These are phyloP conservation scores for Pleuronectes platessa DNA, from an alignment of 2,113 vertebrate species.

Conservation along the genomic window DNA sequence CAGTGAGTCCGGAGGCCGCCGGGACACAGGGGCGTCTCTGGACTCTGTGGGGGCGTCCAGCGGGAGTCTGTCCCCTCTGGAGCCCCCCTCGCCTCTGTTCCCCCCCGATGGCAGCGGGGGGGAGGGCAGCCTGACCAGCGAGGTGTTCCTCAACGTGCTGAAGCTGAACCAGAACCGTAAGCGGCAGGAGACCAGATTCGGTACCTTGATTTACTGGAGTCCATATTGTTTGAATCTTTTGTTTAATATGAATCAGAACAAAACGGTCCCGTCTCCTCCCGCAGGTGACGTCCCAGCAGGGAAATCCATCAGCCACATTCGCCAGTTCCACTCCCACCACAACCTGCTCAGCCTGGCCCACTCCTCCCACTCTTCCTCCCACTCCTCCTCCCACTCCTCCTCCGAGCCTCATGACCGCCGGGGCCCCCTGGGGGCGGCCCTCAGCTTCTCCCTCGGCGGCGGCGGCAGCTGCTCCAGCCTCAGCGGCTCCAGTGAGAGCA, in stretches of 20 bases:
- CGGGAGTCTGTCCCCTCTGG: slow-evolving; percentile 75
- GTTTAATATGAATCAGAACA: too few species aligned
- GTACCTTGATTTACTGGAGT: slow-evolving; percentile 20
- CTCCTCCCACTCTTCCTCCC: slow-evolving; percentile 27
- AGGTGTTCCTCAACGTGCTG: slow-evolving; percentile 81
- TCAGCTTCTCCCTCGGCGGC: slow-evolving; percentile 48
- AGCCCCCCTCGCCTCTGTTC: slow-evolving; percentile 74
- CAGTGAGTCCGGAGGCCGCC: slow-evolving; percentile 48
- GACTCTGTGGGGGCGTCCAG: slow-evolving; percentile 79
- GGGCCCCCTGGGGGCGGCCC: slow-evolving; percentile 4
- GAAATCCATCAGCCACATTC: slow-evolving; percentile 80
- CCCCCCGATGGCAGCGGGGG: slow-evolving; percentile 45
- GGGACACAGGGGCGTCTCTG: slow-evolving; percentile 75
- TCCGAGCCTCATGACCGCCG: background rate
- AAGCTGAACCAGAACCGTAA: slow-evolving; percentile 78
- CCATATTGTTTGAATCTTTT: too few species aligned
- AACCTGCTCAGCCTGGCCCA: slow-evolving; percentile 81
- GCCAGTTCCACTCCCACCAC: slow-evolving; percentile 85
- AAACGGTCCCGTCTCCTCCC: background rate
- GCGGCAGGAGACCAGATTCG: slow-evolving; percentile 55
- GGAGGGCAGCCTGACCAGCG: slow-evolving; percentile 73
- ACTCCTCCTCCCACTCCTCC: slow-evolving; percentile 41
- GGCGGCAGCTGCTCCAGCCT: slow-evolving; percentile 60
- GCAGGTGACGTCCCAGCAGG: slow-evolving; percentile 62
- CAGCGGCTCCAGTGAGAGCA: slow-evolving; percentile 62